A percentile compares a stretch with the other conserved stretches of the same genome.
Evolutionary conservation across 2,888 invertebrate species (phyloP).

Genomic region (Argyra leucocephala): DNA sequence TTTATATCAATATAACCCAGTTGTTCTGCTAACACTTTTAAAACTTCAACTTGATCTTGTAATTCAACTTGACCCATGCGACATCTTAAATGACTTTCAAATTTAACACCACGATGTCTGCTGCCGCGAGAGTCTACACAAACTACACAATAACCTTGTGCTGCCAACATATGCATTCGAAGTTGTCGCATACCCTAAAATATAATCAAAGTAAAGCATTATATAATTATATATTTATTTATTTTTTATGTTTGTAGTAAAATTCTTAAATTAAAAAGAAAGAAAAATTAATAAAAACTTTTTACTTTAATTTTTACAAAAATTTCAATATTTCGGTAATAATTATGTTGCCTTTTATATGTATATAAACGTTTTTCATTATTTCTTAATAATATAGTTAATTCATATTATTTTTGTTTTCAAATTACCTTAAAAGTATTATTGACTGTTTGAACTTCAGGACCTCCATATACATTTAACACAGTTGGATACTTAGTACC

Average conservation of each 20-base stretch:
- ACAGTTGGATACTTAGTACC: constrained; percentile 75
- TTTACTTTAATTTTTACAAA: too few species aligned
- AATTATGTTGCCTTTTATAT: too few species aligned
- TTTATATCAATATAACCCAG: constrained; percentile 83
- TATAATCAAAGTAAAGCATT: too few species aligned
- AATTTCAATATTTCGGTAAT: not conserved
- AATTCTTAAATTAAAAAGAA: too few species aligned
- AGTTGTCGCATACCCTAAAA: constrained; percentile 78
- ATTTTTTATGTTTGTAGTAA: too few species aligned
- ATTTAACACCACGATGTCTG: constrained; percentile 80
- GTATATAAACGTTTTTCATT: too few species aligned
- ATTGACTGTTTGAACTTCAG: constrained; percentile 93
- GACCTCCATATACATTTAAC: constrained; percentile 95
- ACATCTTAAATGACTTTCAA: constrained; percentile 82
- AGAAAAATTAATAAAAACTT: too few species aligned
- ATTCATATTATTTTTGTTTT: too few species aligned
- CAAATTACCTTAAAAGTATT: constrained; percentile 86
- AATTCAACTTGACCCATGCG: constrained; percentile 91
- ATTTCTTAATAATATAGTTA: too few species aligned
- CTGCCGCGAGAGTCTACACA: constrained; percentile 94
- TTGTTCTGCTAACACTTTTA: constrained; percentile 74
- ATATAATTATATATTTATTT: not conserved
- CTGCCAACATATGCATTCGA: constrained; percentile 88
- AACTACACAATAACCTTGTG: constrained; percentile 92
- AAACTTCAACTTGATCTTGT: constrained; percentile 89